Evolutionary conservation across 2,113 vertebrate species (phyloP).

Genomic region (Hyla sarda): DNA sequence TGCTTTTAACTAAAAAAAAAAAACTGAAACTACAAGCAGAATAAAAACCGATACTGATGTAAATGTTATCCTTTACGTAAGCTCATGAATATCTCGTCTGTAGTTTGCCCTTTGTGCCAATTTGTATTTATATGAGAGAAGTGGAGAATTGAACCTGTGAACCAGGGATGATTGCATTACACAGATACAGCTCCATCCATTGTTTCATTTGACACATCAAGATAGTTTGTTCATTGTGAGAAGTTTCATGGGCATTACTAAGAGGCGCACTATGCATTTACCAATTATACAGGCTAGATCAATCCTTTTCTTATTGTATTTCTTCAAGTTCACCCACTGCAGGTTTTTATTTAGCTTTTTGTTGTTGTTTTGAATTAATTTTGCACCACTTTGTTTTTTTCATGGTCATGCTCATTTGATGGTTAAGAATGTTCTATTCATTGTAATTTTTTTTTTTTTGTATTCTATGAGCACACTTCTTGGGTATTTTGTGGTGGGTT

Average conservation of each 20-base stretch:
- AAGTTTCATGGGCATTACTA: neutral
- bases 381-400: neutral
- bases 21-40: neutral
- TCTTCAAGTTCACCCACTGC: neutral
- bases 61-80: neutral
- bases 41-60: neutral
- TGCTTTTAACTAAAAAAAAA: neutral
- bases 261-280: constrained; percentile 15
- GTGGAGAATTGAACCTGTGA: constrained; percentile 26
- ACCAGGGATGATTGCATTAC: constrained; percentile 39
- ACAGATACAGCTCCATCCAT: constrained; percentile 34
- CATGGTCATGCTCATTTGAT: neutral
- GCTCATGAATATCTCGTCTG: neutral
- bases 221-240: constrained; percentile 13
- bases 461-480: too few species aligned
- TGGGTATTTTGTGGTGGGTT: neutral
- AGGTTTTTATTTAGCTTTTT: neutral
- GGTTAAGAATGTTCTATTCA: neutral
- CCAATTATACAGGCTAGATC: constrained; percentile 11
- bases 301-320: neutral
- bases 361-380: neutral
- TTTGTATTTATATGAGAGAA: constrained; percentile 34
- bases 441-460: neutral
- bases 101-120: neutral
- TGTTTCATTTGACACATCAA: constrained; percentile 25